Base-by-base conservation (phyloP, 2,888 invertebrate species). In the Syrista parreyssii region DNA sequence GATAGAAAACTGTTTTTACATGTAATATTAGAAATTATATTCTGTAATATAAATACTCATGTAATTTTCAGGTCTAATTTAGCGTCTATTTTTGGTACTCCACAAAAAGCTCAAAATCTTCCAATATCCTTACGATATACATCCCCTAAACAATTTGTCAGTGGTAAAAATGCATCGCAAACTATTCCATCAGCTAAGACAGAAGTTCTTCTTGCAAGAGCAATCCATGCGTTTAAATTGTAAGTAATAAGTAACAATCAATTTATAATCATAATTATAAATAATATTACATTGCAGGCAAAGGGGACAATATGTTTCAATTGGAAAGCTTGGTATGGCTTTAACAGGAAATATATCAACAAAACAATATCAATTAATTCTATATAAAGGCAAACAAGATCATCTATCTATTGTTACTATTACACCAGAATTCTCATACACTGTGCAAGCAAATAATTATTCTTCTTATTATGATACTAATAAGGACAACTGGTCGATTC, bases 401-500 rank as follows among this genome's bases (percentile, higher is more conserved):
- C 87, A 89, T 80, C 74, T 89, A 34, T 90, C 90, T 2, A 79
- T 84, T 11, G 85, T 87, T 76, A 87, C 86, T 11, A 79, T 91
- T 34, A 88, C 84, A 3, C 78, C 82, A 3, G 84, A 88, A 6
- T 91, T 91, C 79, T 79, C 81, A n/a, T 91, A 88, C 78, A 84
- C 84, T 11, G 84, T 90, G 71, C 87, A 87, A 68, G 82, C 84
- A 15, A 87, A 89, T 34, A 89, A 89, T 84, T 90, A 90, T 74
- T 86, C 86, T 3, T 86, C 86, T 78, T 90, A 89, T 87, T 93
- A 93, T 84, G 94, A 94, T 87, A 92, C 92, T 71, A 88, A 89
- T 34, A 88, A 92, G 68, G 91, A 92, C 76, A 93, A 92, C 84
- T 94, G 94, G 94, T 93, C 94, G 15, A 85, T 94, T 74, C 90